phyloP scores from a whole-genome alignment of 2,888 invertebrate genomes.

The Xestia ashworthii region DNA sequence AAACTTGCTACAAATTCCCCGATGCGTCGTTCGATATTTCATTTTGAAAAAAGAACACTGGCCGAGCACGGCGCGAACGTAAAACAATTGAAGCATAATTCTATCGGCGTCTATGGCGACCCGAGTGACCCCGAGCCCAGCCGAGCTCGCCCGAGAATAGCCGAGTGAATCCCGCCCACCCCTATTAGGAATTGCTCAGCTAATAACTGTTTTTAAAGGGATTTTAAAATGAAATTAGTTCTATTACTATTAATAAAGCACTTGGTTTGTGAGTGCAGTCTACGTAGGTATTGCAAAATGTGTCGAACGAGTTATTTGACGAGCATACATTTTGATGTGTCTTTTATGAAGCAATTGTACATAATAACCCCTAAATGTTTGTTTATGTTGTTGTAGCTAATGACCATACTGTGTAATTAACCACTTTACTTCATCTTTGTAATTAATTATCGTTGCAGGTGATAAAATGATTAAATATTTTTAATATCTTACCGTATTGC shows the following conservation, averaged over 20 bases:
- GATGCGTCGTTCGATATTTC: slow-evolving; percentile 71
- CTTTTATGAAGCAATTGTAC: slow-evolving; percentile 41
- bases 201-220: slow-evolving; percentile 75
- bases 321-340: slow-evolving; percentile 38
- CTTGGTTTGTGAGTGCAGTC: slow-evolving; percentile 19
- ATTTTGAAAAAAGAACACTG: slow-evolving; percentile 73
- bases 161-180: slow-evolving; percentile 74
- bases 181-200: slow-evolving; percentile 76
- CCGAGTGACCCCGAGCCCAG: slow-evolving; percentile 67
- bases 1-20: slow-evolving; percentile 71
- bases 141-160: slow-evolving; percentile 70
- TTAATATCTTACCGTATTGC: slow-evolving; percentile 46
- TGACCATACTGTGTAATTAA: slow-evolving; percentile 1
- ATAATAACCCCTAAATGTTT: slow-evolving; percentile 28
- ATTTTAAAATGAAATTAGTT: slow-evolving; percentile 70
- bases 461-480: slow-evolving; percentile 19
- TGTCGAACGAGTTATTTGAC: slow-evolving; percentile 24
- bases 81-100: slow-evolving; percentile 88
- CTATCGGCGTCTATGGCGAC: slow-evolving; percentile 77
- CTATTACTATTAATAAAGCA: slow-evolving; percentile 49
- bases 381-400: slow-evolving; percentile 12
- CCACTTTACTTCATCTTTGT: slow-evolving; percentile 22
- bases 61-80: slow-evolving; percentile 74
- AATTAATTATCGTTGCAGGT: neutral
- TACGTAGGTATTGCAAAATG: slow-evolving; percentile 32